Evolutionary conservation across 2,113 vertebrate genomes (phyloP).

Genomic region (Halcyon senegalensis): DNA sequence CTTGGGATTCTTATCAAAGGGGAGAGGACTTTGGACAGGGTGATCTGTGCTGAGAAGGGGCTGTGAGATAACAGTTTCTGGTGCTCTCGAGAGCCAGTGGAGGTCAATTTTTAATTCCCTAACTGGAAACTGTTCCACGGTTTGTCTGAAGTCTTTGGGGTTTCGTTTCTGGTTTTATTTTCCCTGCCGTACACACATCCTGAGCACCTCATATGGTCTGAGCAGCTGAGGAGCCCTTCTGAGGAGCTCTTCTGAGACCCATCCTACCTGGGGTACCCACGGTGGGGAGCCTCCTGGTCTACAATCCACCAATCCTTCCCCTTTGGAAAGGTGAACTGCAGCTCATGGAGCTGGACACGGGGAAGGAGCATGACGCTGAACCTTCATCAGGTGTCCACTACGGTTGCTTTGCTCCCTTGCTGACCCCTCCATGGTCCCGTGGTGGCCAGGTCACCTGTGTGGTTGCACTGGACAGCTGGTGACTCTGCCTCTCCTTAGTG

Average conservation of each 20-base stretch:
- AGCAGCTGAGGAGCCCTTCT: neutral
- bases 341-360: accelerated
- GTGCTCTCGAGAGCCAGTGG: neutral
- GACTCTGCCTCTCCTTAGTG: neutral
- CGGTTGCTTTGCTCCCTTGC: neutral
- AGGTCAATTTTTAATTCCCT: neutral
- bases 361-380: neutral
- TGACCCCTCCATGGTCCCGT: neutral
- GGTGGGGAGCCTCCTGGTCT: neutral
- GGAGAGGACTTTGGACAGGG: neutral
- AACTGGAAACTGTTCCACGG: neutral
- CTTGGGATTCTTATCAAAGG: neutral
- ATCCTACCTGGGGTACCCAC: accelerated
- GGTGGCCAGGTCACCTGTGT: neutral
- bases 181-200: no score
- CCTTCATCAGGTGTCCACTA: neutral
- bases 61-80: neutral
- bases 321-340: neutral
- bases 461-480: neutral
- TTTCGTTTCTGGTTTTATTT: neutral
- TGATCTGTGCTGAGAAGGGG: neutral
- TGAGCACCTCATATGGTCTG: neutral
- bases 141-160: neutral
- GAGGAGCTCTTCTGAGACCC: neutral
- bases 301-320: neutral